Percentiles rank a stretch among this genome's conserved stretches.
Evolutionary conservation across 2,888 invertebrate genomes (phyloP).

Genomic region (Peribatodes rhomboidaria): DNA sequence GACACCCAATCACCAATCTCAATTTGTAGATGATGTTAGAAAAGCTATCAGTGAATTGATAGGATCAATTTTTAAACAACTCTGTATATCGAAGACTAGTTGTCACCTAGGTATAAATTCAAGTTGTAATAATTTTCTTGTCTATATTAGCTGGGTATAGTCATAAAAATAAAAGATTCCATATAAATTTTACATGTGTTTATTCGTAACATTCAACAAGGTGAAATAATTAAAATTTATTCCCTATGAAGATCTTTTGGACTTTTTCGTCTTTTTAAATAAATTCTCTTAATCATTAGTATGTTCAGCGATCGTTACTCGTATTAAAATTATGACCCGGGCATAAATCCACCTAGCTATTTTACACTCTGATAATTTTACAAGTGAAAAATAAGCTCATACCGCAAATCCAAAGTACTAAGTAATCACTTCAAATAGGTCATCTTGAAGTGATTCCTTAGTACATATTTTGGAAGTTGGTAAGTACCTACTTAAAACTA

Average conservation of each 20-base stretch:
- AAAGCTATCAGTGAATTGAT: too few relatives aligned
- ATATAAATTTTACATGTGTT: slow-evolving; percentile 57
- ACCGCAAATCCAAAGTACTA: neutral
- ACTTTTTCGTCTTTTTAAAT: slow-evolving; percentile 47
- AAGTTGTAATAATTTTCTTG: too few relatives aligned
- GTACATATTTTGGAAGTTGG: neutral
- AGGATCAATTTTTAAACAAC: too few relatives aligned
- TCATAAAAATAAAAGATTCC: slow-evolving; percentile 32
- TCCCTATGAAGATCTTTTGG: slow-evolving; percentile 55
- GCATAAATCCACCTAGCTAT: slow-evolving; percentile 11
- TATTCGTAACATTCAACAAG: slow-evolving; percentile 52
- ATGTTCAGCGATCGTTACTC: slow-evolving; percentile 22
- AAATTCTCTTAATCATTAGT: slow-evolving; percentile 51
- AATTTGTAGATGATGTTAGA: too few relatives aligned
- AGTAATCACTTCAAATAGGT: neutral
- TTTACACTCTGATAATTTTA: neutral
- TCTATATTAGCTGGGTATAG: neutral
- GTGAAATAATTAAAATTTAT: slow-evolving; percentile 54
- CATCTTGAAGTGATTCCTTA: neutral
- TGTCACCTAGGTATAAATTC: too few relatives aligned
- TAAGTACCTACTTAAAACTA: slow-evolving; percentile 4
- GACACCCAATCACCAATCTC: too few relatives aligned
- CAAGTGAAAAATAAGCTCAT: slow-evolving; percentile 10
- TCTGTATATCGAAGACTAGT: too few relatives aligned
- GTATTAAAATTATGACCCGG: slow-evolving; percentile 31